Evolutionary conservation across 2,888 invertebrate species (phyloP), one percentile per base, ranked within the genome.

Genomic region (Holacanthella duospinosa): DNA sequence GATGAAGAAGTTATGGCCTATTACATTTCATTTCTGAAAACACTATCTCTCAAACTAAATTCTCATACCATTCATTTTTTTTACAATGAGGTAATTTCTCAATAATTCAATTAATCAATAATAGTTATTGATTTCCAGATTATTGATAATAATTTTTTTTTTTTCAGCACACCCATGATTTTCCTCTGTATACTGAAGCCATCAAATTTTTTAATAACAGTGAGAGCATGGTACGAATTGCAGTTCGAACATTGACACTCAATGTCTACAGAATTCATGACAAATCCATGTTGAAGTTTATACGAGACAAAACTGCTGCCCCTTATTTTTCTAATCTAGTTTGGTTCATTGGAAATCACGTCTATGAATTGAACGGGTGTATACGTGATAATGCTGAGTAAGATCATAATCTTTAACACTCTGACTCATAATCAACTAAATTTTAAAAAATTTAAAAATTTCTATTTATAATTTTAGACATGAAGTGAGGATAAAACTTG

Each of bases 1-100:
- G 97, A 99, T 79, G 99, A 99, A 79, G 99, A 99, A 82, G 96
- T 97, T 57, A 95, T 97, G 94, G 96, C 97, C 1, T 99, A 99
- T 79, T 99, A 99, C 79, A 99, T 99, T 76, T 94, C 97, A 59
- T 99, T 99, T 78, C 80, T 99, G 71, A 99, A 99, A 80, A 99
- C 97, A 0, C 81, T 99, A 61, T 99, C 97, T 74, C 82, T 99
- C 63, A 99, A 99, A 80, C 81, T 99, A 60, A 99, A 99, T 80
- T 86, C 89, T 69, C 94, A 97, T 76, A 99, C 99, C 1, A 95
- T 99, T 76, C 97, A 99, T 79, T 99, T 99, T 80, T 99, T 99
- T 80, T 99, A 96, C 78, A 99, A 97, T 81, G 97, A 99, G 85
- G 93, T 87, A 81, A 82, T 80, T 75, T n/a, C n/a, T n/a, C n/a